phyloP scores from a whole-genome alignment of 2,888 invertebrate genomes.

The Pasiphila rectangulata region DNA sequence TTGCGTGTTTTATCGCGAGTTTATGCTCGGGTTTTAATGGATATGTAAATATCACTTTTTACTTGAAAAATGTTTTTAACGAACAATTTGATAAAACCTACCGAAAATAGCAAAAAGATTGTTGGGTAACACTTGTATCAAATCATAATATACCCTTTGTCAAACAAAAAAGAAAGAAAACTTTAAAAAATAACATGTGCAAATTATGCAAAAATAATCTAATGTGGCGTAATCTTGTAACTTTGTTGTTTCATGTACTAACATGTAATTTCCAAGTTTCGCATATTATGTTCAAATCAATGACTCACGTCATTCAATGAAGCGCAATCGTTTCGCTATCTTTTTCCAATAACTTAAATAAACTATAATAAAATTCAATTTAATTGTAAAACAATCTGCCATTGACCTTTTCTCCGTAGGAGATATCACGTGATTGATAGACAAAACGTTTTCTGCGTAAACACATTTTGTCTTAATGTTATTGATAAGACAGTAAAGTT shows the following conservation, averaged over 20 bases:
- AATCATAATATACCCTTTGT: no score
- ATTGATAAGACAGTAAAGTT: slow-evolving; percentile 1
- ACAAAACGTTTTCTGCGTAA: slow-evolving; percentile 4
- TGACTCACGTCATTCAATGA: background rate
- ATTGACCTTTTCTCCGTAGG: slow-evolving; percentile 19
- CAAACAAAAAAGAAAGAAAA: no score
- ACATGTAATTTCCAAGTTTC: no score
- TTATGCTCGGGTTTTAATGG: slow-evolving; percentile 23
- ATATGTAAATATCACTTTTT: background rate
- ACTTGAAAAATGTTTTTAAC: background rate
- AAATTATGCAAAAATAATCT: background rate
- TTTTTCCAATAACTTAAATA: slow-evolving; percentile 8
- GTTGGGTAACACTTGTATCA: no score
- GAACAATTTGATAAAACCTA: no score
- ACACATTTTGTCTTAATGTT: slow-evolving; percentile 2
- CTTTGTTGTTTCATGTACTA: no score
- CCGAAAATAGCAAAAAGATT: no score
- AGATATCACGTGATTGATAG: slow-evolving; percentile 11
- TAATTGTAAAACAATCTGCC: slow-evolving; percentile 14
- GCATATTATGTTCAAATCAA: no score
- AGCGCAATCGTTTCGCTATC: background rate
- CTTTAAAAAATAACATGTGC: background rate
- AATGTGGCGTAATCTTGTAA: background rate
- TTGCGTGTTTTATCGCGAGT: slow-evolving; percentile 22
- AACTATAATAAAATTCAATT: slow-evolving; percentile 7